Evolutionary conservation across 2,797 vertebrate genomes (phyloP).

Genomic region (Amphiprion clarkii): DNA sequence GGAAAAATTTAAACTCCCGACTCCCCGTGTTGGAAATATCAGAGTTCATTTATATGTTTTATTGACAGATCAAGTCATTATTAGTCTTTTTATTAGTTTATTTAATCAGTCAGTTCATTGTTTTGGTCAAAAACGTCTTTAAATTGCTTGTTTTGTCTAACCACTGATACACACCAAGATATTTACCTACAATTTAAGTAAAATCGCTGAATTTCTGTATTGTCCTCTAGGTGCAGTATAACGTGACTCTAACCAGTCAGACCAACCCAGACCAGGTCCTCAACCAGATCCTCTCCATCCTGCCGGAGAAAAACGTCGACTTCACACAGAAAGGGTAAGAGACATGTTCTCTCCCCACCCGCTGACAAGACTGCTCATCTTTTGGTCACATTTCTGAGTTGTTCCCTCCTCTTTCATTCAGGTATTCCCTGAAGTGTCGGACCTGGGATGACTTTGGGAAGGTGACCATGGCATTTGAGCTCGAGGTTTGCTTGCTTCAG

Average conservation of each 20-base stretch:
- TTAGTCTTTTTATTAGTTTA: no score
- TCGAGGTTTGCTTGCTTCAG: slow-evolving; percentile 94
- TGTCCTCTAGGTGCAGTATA: slow-evolving; percentile 89
- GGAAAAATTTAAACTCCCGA: no score
- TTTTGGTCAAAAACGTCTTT: no score
- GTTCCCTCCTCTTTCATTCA: slow-evolving; percentile 53
- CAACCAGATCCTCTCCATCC: slow-evolving; percentile 89
- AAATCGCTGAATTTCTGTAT: neutral
- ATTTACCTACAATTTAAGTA: neutral
- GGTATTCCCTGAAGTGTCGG: slow-evolving; percentile 93
- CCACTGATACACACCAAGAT: neutral
- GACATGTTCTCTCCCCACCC: accelerated
- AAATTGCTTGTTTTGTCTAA: neutral
- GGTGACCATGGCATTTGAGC: slow-evolving; percentile 93
- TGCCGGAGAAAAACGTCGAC: slow-evolving; percentile 91
- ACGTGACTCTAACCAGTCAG: slow-evolving; percentile 92
- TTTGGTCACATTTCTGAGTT: neutral
- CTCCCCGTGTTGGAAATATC: no score
- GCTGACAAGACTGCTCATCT: neutral
- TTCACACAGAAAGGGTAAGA: slow-evolving; percentile 94
- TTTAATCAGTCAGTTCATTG: no score
- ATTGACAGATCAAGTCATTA: no score
- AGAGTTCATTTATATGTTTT: no score
- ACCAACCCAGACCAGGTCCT: slow-evolving; percentile 92
- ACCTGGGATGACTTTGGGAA: slow-evolving; percentile 92